These are phyloP conservation scores for Neopipo cinnamomea DNA, from an alignment of 2,113 vertebrate species.

Conservation along the genomic window DNA sequence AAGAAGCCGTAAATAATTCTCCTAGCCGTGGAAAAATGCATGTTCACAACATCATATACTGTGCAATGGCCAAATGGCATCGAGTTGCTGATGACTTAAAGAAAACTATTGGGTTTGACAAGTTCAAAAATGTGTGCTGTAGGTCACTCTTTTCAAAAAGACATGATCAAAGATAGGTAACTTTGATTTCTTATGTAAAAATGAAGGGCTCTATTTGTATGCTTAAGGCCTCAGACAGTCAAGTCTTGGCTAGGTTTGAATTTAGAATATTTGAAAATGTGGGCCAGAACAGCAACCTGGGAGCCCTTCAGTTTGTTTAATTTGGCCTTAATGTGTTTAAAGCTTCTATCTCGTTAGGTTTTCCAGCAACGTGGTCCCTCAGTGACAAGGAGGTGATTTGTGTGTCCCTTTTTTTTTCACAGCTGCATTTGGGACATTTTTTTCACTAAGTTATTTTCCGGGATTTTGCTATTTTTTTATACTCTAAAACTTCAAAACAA, in stretches of 20 bases:
- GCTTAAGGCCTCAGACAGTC: neutral
- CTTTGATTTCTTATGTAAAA: neutral
- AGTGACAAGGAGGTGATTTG: neutral
- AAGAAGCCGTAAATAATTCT: neutral
- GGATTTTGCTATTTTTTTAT: neutral
- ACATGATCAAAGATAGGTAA: neutral
- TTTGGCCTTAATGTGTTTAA: neutral
- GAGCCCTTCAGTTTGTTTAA: neutral
- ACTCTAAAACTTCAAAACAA: slow-evolving; percentile 4
- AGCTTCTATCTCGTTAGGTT: neutral
- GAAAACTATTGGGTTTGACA: neutral
- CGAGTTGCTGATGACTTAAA: neutral
- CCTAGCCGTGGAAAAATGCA: neutral
- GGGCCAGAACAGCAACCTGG: neutral
- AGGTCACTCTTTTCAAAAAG: neutral
- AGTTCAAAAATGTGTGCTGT: neutral
- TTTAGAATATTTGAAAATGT: neutral
- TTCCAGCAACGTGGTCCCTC: neutral
- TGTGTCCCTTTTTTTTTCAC: neutral
- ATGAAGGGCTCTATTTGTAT: neutral
- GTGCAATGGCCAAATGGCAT: neutral
- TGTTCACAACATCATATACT: neutral
- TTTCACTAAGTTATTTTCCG: neutral
- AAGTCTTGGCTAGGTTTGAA: neutral
- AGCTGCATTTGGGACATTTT: neutral